phyloP scores from a whole-genome alignment of 2,888 invertebrate genomes.

The Cerastis rubricosa region DNA sequence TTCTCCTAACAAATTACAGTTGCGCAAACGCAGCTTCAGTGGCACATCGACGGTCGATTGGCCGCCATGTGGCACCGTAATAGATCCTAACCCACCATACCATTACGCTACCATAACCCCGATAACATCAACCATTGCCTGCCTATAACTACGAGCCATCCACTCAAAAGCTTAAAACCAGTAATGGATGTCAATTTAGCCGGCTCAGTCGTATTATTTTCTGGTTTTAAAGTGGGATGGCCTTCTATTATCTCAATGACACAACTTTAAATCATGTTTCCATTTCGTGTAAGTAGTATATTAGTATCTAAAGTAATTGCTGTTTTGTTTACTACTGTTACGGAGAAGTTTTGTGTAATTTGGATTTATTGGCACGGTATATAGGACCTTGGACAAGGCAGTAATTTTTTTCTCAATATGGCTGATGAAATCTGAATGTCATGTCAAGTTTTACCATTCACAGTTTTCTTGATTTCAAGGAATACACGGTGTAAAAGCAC shows the following conservation, averaged over 20 bases:
- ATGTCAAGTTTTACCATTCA: neutral
- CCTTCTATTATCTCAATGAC: slow-evolving; percentile 66
- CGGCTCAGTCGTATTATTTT: slow-evolving; percentile 24
- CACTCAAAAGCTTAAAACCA: neutral
- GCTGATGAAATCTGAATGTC: neutral
- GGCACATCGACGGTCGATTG: slow-evolving; percentile 74
- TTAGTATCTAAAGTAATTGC: slow-evolving; percentile 56
- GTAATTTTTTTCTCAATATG: neutral
- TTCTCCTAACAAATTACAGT: slow-evolving; percentile 64
- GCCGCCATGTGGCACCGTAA: slow-evolving; percentile 77
- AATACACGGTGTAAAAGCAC: too few species aligned
- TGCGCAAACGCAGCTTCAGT: slow-evolving; percentile 77
- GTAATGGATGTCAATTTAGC: slow-evolving; percentile 39
- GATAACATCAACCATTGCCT: slow-evolving; percentile 42
- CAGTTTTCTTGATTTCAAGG: neutral
- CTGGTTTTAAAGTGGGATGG: slow-evolving; percentile 41
- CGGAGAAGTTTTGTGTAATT: neutral
- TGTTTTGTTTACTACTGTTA: slow-evolving; percentile 53
- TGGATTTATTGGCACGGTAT: too few species aligned
- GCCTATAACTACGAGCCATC: slow-evolving; percentile 13
- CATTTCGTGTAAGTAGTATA: slow-evolving; percentile 62
- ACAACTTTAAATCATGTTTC: slow-evolving; percentile 62
- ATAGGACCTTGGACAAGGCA: too few species aligned
- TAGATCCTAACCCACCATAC: slow-evolving; percentile 44
- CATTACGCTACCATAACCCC: slow-evolving; percentile 28